phyloP scores from a whole-genome alignment of 2,797 vertebrate species.

The Eospalax fontanierii region DNA sequence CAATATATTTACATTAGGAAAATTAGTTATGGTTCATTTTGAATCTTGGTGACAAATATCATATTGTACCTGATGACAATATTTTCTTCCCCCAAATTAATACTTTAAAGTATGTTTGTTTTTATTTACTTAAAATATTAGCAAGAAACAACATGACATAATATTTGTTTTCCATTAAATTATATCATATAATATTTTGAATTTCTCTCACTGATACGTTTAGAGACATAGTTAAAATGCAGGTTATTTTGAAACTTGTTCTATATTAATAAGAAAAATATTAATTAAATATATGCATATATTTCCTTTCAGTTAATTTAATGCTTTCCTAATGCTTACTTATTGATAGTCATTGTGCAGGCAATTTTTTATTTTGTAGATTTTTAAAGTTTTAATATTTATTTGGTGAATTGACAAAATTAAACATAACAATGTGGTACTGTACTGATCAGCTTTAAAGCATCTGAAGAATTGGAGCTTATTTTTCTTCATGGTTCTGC shows the following conservation, averaged over 20 bases:
- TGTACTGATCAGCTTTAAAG: not conserved
- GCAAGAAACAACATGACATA: not conserved
- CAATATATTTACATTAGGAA: not conserved
- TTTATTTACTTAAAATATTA: not conserved
- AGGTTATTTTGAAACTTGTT: not conserved
- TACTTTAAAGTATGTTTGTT: not conserved
- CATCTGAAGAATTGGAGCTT: not conserved
- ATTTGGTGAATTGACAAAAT: not conserved
- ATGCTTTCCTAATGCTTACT: not conserved
- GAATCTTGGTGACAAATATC: not conserved
- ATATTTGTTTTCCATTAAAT: not conserved
- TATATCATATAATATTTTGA: not conserved
- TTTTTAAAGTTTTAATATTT: not conserved
- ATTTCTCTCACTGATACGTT: not conserved
- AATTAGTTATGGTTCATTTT: not conserved
- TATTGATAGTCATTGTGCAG: not conserved
- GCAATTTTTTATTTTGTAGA: not conserved
- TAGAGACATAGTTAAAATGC: not conserved
- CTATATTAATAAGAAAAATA: not conserved
- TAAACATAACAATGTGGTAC: not conserved
- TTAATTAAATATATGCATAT: not conserved
- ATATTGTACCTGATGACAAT: not conserved
- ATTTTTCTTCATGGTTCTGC: not conserved
- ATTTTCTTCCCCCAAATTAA: not conserved
- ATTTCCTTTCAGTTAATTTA: not conserved